A percentile compares a stretch with the other conserved stretches of the same genome.
Evolutionary conservation across 2,888 invertebrate genomes (phyloP).

Genomic region (Oligia fasciuncula): DNA sequence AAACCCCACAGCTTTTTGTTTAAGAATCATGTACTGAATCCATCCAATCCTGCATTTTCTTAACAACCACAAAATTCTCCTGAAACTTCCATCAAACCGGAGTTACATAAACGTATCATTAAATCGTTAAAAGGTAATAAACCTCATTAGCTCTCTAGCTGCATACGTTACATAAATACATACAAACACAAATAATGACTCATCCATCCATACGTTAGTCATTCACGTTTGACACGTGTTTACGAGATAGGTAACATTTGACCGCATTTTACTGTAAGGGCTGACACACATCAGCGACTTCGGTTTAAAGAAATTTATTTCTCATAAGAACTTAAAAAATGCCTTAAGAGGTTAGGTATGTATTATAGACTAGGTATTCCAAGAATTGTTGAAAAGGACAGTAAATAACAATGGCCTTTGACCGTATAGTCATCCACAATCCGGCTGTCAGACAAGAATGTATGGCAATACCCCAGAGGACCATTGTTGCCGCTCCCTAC

Average conservation of each 20-base stretch:
- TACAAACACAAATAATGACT: constrained; percentile 42
- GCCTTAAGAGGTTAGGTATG: neutral
- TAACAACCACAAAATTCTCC: neutral
- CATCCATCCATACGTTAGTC: constrained; percentile 21
- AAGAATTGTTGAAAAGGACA: neutral
- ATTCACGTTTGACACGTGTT: constrained; percentile 38
- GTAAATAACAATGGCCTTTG: neutral
- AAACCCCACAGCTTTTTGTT: neutral
- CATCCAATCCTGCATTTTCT: neutral
- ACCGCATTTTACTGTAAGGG: constrained; percentile 12
- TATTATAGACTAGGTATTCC: neutral
- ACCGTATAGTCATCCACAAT: neutral
- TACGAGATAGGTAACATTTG: constrained; percentile 46
- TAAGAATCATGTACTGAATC: neutral
- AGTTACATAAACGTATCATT: constrained; percentile 5
- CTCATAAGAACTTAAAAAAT: neutral
- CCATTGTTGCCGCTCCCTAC: constrained; percentile 2
- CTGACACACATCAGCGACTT: neutral
- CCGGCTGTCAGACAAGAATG: neutral
- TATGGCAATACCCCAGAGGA: constrained; percentile 18
- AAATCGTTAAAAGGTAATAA: constrained; percentile 18
- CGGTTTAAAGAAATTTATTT: no score
- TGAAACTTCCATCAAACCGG: neutral
- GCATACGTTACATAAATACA: constrained; percentile 16
- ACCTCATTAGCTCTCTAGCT: constrained; percentile 42